Conservation (phyloP, 1,140 invertebrate species). For the Metopolophium dirhodum region DNA sequence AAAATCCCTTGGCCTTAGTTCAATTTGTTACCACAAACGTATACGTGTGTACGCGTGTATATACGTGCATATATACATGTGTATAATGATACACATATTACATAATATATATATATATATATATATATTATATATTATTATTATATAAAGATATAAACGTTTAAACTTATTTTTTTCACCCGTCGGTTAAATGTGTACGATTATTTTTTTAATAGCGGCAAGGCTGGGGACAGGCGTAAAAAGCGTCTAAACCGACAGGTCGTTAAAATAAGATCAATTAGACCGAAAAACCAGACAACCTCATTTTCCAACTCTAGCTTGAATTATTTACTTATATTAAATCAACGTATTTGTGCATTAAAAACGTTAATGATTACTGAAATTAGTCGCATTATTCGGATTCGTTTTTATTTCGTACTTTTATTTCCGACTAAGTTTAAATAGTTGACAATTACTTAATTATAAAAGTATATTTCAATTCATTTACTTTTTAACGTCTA, state of each 20-base stretch:
- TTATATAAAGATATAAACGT: background rate
- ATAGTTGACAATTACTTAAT: background rate
- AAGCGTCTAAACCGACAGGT: slow-evolving; percentile 21
- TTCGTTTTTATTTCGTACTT: background rate
- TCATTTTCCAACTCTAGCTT: background rate
- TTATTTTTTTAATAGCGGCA: background rate
- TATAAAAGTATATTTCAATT: background rate
- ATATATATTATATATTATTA: too few relatives aligned
- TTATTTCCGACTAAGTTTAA: background rate
- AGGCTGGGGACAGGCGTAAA: background rate
- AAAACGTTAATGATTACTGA: background rate
- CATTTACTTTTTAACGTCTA: background rate
- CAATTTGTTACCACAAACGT: background rate
- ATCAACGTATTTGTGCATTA: background rate
- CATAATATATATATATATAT: background rate
- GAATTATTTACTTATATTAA: slow-evolving; percentile 17
- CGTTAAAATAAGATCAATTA: slow-evolving; percentile 42
- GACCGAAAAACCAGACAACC: slow-evolving; percentile 9
- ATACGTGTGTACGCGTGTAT: background rate
- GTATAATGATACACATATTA: background rate
- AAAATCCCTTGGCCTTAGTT: background rate
- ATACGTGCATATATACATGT: background rate
- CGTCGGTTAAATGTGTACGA: background rate
- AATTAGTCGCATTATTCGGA: background rate
- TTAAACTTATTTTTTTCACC: background rate